Percentiles rank a stretch among this genome's conserved stretches.
Evolutionary conservation across 2,888 invertebrate species (phyloP).

Genomic region (Xanthorhoe designata): DNA sequence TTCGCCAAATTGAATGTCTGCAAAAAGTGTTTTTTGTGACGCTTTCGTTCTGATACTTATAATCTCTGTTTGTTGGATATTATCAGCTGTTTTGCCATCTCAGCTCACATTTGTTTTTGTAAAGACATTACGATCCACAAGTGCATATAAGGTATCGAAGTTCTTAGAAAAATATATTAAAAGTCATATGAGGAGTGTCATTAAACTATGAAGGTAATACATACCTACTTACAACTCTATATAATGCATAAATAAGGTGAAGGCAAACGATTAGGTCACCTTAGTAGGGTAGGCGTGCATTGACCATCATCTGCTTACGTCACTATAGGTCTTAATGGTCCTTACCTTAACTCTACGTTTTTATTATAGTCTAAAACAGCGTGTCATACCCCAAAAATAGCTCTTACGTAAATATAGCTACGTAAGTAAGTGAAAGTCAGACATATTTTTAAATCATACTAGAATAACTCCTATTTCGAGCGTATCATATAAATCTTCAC

Average conservation of each 20-base stretch:
- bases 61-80: not conserved
- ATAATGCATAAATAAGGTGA: conserved; percentile 62
- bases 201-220: conserved; percentile 44
- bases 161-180: conserved; percentile 4
- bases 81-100: conserved; percentile 11
- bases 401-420: not conserved
- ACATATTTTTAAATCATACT: not conserved
- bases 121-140: not conserved
- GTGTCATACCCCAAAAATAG: not conserved
- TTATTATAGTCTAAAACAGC: not conserved
- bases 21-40: conserved; percentile 5
- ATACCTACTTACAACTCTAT: conserved; percentile 32
- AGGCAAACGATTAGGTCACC: conserved; percentile 66
- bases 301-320: conserved; percentile 45
- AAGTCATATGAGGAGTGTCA: conserved; percentile 32
- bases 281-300: conserved; percentile 44
- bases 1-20: conserved; percentile 13
- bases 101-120: conserved; percentile 2
- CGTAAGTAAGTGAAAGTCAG: not conserved
- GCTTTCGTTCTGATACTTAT: conserved; percentile 3
- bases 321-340: conserved; percentile 31
- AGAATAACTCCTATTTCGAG: not conserved
- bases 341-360: not conserved
- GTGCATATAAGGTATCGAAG: not conserved
- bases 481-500: not conserved